Conservation (phyloP, 2,113 vertebrate genomes). For the Melanotaenia duboulayi region DNA sequence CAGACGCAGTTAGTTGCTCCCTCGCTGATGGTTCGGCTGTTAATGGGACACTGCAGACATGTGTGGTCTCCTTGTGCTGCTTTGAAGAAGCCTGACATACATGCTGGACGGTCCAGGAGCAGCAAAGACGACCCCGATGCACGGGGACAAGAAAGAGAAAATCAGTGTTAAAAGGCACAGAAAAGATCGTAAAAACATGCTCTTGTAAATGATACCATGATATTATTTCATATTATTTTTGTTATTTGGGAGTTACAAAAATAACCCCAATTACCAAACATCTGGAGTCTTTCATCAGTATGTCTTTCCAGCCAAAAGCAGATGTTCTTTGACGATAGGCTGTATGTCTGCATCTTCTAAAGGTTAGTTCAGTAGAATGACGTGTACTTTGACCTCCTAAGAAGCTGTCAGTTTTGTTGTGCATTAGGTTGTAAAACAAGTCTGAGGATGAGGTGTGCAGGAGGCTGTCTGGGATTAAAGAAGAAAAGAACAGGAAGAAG, state of each 20-base stretch:
- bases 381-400: too few species aligned
- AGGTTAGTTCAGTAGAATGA: too few species aligned
- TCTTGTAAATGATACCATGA: not conserved
- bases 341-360: too few species aligned
- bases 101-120: constrained; percentile 79
- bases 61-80: constrained; percentile 90
- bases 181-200: not conserved
- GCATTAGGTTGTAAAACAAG: too few species aligned
- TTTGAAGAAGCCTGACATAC: constrained; percentile 90
- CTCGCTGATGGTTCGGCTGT: constrained; percentile 90
- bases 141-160: constrained; percentile 12
- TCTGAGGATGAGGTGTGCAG: too few species aligned
- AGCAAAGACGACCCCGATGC: constrained; percentile 6
- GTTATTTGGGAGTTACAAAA: not conserved
- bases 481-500: too few species aligned
- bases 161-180: not conserved
- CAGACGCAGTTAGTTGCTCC: constrained; percentile 93
- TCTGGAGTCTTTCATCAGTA: not conserved
- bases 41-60: constrained; percentile 91
- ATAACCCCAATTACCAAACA: not conserved
- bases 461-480: too few species aligned
- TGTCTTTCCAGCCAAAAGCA: not conserved
- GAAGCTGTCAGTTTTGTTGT: too few species aligned
- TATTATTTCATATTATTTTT: not conserved
- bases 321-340: too few species aligned